These are phyloP conservation scores for Apotomis capreana DNA, from an alignment of 2,888 invertebrate species.

Conservation along the genomic window DNA sequence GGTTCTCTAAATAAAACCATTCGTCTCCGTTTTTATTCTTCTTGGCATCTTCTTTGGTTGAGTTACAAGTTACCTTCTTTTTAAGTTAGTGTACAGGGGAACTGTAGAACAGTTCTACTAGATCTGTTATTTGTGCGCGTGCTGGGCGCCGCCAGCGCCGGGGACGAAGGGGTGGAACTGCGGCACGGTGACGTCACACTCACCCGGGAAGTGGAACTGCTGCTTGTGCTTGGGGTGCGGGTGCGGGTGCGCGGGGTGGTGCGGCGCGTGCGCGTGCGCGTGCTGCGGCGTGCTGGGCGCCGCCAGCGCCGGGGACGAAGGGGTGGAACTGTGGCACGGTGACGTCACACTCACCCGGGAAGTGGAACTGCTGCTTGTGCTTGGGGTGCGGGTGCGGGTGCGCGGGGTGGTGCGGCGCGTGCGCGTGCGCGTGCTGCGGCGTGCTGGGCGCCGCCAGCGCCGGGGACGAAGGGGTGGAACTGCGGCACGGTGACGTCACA, in stretches of 20 bases:
- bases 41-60: too few relatives aligned
- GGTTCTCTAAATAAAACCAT: too few relatives aligned
- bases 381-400: slow-evolving; percentile 77
- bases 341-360: slow-evolving; percentile 87
- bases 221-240: slow-evolving; percentile 62
- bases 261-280: slow-evolving; percentile 66
- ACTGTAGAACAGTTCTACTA: too few relatives aligned
- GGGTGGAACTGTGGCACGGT: slow-evolving; percentile 98
- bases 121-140: slow-evolving; percentile 44
- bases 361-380: slow-evolving; percentile 86
- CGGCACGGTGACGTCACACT: slow-evolving; percentile 93
- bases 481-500: slow-evolving; percentile 95
- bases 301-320: slow-evolving; percentile 94
- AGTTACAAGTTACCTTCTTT: too few relatives aligned
- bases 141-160: slow-evolving; percentile 87
- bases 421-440: slow-evolving; percentile 48
- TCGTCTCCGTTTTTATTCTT: too few relatives aligned
- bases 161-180: slow-evolving; percentile 97
- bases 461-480: slow-evolving; percentile 97
- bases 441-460: slow-evolving; percentile 83
- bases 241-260: slow-evolving; percentile 81
- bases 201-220: slow-evolving; percentile 3
- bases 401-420: background rate
- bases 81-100: too few relatives aligned
- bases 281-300: slow-evolving; percentile 79